These are phyloP conservation scores for Rhinolophus sinicus DNA, from an alignment of 2,113 vertebrate species.

Conservation along the genomic window DNA sequence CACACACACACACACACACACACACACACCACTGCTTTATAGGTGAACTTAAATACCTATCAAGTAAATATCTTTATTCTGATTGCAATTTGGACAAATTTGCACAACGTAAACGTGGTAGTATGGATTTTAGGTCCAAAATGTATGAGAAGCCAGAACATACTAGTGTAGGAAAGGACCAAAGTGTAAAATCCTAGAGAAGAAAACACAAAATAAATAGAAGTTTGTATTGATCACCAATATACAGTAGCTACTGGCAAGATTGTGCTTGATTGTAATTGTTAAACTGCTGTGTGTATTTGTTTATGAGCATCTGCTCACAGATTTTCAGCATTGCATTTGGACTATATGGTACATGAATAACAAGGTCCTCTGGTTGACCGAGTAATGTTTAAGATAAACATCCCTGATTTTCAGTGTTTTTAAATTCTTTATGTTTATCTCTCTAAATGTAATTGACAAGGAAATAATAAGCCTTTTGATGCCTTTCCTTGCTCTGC, in stretches of 20 bases:
- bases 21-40: neutral
- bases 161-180: neutral
- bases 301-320: neutral
- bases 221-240: neutral
- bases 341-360: neutral
- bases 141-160: neutral
- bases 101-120: neutral
- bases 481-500: neutral
- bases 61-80: slow-evolving; percentile 14
- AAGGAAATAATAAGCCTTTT: neutral
- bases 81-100: neutral
- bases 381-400: neutral
- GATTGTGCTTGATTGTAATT: neutral
- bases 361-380: neutral
- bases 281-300: neutral
- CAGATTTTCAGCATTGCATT: neutral
- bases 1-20: neutral
- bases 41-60: slow-evolving; percentile 1
- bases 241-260: slow-evolving; percentile 19
- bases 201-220: neutral
- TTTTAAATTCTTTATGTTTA: neutral
- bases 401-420: neutral
- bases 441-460: slow-evolving; percentile 24
- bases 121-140: slow-evolving; percentile 27
- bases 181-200: neutral